Base-by-base conservation (phyloP, 2,888 invertebrate species). In the Phalera bucephala region DNA sequence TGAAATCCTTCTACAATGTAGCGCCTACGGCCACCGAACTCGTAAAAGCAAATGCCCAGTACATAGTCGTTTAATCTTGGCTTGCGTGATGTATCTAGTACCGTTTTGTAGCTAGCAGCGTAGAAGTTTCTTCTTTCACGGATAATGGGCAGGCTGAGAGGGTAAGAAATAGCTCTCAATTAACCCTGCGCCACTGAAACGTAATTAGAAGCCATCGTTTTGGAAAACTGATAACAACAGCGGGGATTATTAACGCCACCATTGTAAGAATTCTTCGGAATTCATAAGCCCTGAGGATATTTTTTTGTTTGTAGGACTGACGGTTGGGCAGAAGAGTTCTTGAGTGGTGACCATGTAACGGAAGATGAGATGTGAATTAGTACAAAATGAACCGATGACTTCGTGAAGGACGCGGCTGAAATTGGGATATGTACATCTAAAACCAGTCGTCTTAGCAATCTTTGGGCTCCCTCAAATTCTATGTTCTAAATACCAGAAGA, bases 201-300 rank as follows among this genome's bases (percentile, higher is more conserved):
- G 52, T 66, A 69, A 74, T 71, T 74, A 67, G 62, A 61, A 49
- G 49, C 48, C 54, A 54, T 62, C 63, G 45, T 55, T 39, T 26
- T 57, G 50, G 59, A 48, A 51, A 52, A 40, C 46, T 35, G 54
- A 63, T 65, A 60, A 50, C 39, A 45, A 45, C 45, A 32, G 27
- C 22, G 20, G 31, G 20, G 20, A 36, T 48, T 33, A 43, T 32
- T 46, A 34, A 31, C 30, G 30, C 11, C 21, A 25, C 20, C 11
- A 31, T 13, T 28, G 11, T 9, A 31, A 19, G 9, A 11, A 27
- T 28, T 28, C 28, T 17, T n/a, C 32, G 36, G 27, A 21, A 33
- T 25, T 35, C 33, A 32, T 37, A 41, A 35, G 36, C 10, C 34
- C 25, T 33, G 27, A 41, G 41, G 40, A 40, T 17, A 19, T 23